Evolutionary conservation across 2,888 invertebrate species (phyloP).

Genomic region (Pseudeuparius sepicola): DNA sequence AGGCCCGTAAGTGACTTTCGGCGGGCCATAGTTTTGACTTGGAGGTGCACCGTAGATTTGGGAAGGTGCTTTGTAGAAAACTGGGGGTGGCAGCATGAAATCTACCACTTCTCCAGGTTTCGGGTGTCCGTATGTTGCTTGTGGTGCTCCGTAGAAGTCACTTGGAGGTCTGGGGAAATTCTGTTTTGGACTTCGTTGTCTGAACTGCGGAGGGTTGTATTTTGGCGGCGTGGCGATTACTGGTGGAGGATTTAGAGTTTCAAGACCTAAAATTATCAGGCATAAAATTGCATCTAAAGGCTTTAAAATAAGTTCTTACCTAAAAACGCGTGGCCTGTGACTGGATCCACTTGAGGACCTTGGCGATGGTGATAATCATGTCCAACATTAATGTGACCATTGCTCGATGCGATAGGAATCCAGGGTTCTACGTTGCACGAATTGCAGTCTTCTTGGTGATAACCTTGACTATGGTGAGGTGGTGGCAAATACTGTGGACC

Average conservation of each 20-base stretch:
- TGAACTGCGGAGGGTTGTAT: slow-evolving; percentile 14
- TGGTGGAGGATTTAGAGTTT: slow-evolving; percentile 15
- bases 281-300: too few species aligned
- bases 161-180: slow-evolving; percentile 15
- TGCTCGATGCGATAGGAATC: slow-evolving; percentile 70
- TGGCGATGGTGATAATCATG: too few species aligned
- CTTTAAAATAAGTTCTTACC: too few species aligned
- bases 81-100: slow-evolving; percentile 24
- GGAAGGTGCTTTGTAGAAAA: slow-evolving; percentile 30
- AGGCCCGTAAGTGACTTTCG: slow-evolving; percentile 22
- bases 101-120: slow-evolving; percentile 17
- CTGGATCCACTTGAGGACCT: too few species aligned
- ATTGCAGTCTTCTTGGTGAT: slow-evolving; percentile 48
- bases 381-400: too few species aligned
- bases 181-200: slow-evolving; percentile 8
- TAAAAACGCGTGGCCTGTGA: too few species aligned
- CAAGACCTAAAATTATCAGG: too few species aligned
- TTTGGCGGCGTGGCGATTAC: slow-evolving; percentile 9
- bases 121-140: slow-evolving; percentile 14
- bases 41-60: slow-evolving; percentile 36
- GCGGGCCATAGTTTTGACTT: too few species aligned
- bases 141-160: slow-evolving; percentile 19
- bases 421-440: slow-evolving; percentile 73
- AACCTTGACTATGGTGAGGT: too few species aligned
- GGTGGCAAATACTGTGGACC: too few species aligned